Evolutionary conservation across 2,888 invertebrate genomes (phyloP).

Genomic region (Ectemnius continuus): DNA sequence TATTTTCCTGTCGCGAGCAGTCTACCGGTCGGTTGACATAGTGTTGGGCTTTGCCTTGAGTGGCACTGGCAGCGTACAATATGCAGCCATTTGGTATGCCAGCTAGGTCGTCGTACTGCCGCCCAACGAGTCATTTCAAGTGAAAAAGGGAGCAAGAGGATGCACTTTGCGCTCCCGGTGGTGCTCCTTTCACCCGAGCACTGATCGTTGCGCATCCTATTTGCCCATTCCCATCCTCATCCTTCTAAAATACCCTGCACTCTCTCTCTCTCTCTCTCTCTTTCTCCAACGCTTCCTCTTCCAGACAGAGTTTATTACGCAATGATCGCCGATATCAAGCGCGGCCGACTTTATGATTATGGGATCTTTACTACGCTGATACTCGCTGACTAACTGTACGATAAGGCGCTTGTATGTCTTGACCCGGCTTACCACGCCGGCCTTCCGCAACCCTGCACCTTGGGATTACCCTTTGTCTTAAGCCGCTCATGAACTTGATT

Average conservation of each 20-base stretch:
- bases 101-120: constrained; percentile 40
- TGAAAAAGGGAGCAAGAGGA: constrained; percentile 51
- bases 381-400: background rate
- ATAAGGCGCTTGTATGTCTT: constrained; percentile 26
- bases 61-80: constrained; percentile 59
- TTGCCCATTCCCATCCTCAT: constrained; percentile 23
- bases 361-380: constrained; percentile 21
- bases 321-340: constrained; percentile 36
- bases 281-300: too few species aligned
- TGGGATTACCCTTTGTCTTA: background rate
- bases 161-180: constrained; percentile 27
- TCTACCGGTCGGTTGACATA: constrained; percentile 44
- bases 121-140: constrained; percentile 56
- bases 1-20: constrained; percentile 60
- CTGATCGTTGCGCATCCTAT: constrained; percentile 44
- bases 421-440: constrained; percentile 10
- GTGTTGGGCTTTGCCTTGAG: constrained; percentile 52
- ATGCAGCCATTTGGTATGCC: constrained; percentile 58
- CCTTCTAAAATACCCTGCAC: constrained; percentile 1
- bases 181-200: constrained; percentile 21
- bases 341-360: constrained; percentile 41
- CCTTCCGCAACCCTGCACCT: background rate
- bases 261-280: constrained; percentile 22
- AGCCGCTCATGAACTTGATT: background rate
- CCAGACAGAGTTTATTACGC: constrained; percentile 21